Evolutionary conservation across 2,888 invertebrate genomes (phyloP).

Genomic region (Netelia inedita): DNA sequence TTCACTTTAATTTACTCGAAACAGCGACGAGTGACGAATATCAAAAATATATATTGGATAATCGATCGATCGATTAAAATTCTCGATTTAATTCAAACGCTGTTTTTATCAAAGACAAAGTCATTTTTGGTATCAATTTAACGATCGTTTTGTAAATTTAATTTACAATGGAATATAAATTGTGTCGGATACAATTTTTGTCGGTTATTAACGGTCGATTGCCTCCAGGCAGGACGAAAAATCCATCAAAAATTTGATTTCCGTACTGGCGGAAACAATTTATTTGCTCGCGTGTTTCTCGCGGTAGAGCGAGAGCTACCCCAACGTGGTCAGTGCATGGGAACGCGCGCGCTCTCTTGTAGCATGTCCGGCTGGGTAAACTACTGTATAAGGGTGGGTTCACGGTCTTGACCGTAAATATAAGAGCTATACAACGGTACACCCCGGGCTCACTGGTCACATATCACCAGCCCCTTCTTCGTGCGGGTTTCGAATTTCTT

Average conservation of each 20-base stretch:
- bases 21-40: background rate
- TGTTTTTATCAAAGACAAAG: no score
- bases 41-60: background rate
- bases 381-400: slow-evolving; percentile 72
- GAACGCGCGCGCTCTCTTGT: slow-evolving; percentile 72
- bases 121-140: no score
- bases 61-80: background rate
- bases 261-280: slow-evolving; percentile 57
- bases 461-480: slow-evolving; percentile 59
- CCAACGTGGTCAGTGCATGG: slow-evolving; percentile 76
- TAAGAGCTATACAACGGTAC: slow-evolving; percentile 21
- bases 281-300: slow-evolving; percentile 62
- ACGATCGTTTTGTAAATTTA: no score
- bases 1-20: slow-evolving; percentile 3
- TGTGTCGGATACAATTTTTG: no score
- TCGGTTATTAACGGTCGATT: no score
- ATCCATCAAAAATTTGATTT: slow-evolving; percentile 63
- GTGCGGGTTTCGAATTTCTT: slow-evolving; percentile 55
- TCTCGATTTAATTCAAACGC: background rate
- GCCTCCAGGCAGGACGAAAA: background rate
- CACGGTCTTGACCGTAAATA: slow-evolving; percentile 14
- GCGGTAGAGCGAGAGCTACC: slow-evolving; percentile 24
- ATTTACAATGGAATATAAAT: no score
- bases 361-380: slow-evolving; percentile 82
- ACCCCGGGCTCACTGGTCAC: slow-evolving; percentile 68